A percentile compares a stretch with the other conserved stretches of the same genome.
Conservation (phyloP, 2,888 invertebrate genomes). For the Cerceris ruficornis region DNA sequence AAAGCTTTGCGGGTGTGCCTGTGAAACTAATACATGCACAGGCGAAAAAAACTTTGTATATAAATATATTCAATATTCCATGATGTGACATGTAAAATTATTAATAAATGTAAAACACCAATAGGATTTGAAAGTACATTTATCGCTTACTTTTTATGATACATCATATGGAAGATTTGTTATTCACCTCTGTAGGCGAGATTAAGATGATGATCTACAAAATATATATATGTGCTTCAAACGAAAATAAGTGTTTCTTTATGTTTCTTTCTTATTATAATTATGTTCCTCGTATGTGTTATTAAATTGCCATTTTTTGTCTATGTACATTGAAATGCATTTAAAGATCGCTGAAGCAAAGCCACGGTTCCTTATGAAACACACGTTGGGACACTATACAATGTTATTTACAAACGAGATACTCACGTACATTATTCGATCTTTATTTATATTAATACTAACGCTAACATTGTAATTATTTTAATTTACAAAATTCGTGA, state of each 20-base stretch:
- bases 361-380: not conserved
- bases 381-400: not conserved
- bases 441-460: constrained; percentile 64
- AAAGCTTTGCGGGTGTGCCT: constrained; percentile 51
- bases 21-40: constrained; percentile 47
- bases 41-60: constrained; percentile 67
- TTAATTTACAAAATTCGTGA: constrained; percentile 64
- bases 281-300: not conserved
- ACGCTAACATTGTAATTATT: constrained; percentile 59
- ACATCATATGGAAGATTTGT: constrained; percentile 50
- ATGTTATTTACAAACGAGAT: constrained; percentile 22
- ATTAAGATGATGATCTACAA: constrained; percentile 33
- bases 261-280: constrained; percentile 14
- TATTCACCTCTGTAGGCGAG: constrained; percentile 45
- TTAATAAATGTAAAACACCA: constrained; percentile 65
- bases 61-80: constrained; percentile 72
- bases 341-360: not conserved
- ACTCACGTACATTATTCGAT: constrained; percentile 53
- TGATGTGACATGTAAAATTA: constrained; percentile 74
- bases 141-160: constrained; percentile 62
- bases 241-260: constrained; percentile 24
- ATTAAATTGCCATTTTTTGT: not conserved
- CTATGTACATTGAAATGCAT: constrained; percentile 10
- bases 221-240: constrained; percentile 53
- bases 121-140: constrained; percentile 55